Base-by-base conservation (phyloP, 2,888 invertebrate genomes). In the Galerucella calmariensis region DNA sequence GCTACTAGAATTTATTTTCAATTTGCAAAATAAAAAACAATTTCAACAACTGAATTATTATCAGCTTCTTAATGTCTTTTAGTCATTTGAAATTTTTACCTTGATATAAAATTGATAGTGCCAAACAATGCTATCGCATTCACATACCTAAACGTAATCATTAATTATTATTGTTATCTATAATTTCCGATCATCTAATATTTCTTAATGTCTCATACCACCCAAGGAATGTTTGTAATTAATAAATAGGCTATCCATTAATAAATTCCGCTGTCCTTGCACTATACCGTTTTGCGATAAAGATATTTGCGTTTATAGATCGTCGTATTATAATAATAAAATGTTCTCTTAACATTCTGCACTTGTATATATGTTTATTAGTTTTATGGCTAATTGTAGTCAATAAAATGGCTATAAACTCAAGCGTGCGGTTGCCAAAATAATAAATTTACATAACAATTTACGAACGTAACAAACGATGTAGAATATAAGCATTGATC, bases 381-480 rank as follows among this genome's bases (percentile, higher is more conserved):
- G 70, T 71, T 77, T 78, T 78, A 75, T 79, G 74, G 79, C 77
- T 79, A 79, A 81, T 82, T 81, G 79, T 78, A 73, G 77, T 75
- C 79, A 79, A 82, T 82, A 80, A 80, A 81, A 79, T 78, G 74
- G 71, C 75, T 68, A 78, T 80, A 80, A 81, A 82, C 78, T 73
- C 72, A 78, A 77, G 69, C 73, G 75, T 76, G 76, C 75, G 79
- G 76, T 78, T 81, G 80, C 80, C 81, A 81, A 81, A 81, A 81
- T 80, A 79, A 79, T 75, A 75, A 70, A 77, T 75, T 70, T 63
- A 72, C 69, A 72, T 72, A 70, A 65, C 62, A 72, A 67, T 53
- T 53, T 74, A 61, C 9, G 20, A 56, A 16, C 56, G 20, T 16
- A 16, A 56, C n/a, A 56, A 56, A 56, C 20, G 56, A 20, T 20